Evolutionary conservation across 2,113 vertebrate genomes (phyloP).

Genomic region (Oxygymnocypris stewartii): DNA sequence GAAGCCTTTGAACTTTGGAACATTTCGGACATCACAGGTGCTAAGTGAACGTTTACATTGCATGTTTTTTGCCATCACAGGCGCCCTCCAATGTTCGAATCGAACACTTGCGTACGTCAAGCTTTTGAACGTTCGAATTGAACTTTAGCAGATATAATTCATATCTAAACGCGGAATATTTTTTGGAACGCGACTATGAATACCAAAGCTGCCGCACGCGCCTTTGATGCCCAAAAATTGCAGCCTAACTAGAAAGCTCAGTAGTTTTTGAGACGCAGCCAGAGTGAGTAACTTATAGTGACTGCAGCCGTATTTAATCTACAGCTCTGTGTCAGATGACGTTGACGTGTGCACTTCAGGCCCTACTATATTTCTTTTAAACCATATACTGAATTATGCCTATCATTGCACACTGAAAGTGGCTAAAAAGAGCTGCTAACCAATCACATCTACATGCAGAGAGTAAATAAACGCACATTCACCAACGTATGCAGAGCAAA

Average conservation of each 20-base stretch:
- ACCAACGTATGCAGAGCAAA: neutral
- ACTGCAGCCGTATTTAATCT: conserved; percentile 42
- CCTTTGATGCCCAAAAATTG: neutral
- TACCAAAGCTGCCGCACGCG: neutral
- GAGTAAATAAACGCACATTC: conserved; percentile 3
- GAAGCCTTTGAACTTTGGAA: neutral
- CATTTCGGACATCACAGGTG: neutral
- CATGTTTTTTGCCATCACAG: neutral
- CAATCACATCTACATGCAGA: neutral
- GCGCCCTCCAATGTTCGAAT: neutral
- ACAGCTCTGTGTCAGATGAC: conserved; percentile 45
- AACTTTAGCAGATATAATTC: neutral
- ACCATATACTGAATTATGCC: neutral
- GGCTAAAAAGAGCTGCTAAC: neutral
- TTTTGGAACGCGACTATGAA: neutral
- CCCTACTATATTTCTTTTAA: conserved; percentile 17
- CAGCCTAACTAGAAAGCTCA: neutral
- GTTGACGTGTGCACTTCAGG: conserved; percentile 56
- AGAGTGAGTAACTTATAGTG: conserved; percentile 23
- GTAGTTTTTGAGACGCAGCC: conserved; percentile 2
- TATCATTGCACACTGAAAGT: neutral
- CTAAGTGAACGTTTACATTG: neutral
- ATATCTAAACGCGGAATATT: neutral
- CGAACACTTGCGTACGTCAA: neutral
- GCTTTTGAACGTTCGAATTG: neutral